These are phyloP conservation scores for Cryptus viduatorius DNA, from an alignment of 2,888 invertebrate genomes.

Conservation along the genomic window DNA sequence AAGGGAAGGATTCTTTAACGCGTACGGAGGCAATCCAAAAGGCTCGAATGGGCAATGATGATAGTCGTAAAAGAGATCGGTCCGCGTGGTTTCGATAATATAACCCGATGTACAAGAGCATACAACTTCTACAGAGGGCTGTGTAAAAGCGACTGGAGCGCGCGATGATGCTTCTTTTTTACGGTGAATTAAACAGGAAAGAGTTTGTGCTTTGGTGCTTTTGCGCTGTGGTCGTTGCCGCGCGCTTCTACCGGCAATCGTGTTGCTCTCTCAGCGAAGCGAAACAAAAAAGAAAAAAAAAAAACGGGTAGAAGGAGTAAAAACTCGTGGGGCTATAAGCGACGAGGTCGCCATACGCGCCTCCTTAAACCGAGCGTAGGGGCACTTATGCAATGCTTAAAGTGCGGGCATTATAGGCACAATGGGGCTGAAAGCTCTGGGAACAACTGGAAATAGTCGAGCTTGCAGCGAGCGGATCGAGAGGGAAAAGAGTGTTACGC, in stretches of 20 bases:
- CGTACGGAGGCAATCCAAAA: conserved; percentile 34
- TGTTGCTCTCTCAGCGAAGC: not conserved
- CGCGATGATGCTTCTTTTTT: conserved; percentile 66
- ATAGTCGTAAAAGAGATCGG: conserved; percentile 60
- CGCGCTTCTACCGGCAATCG: conserved; percentile 29
- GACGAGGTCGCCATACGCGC: conserved; percentile 63
- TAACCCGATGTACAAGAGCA: conserved; percentile 55
- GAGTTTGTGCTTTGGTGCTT: conserved; percentile 62
- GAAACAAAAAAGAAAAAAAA: conserved; percentile 1
- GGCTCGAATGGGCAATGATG: conserved; percentile 50
- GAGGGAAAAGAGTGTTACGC: conserved; percentile 38
- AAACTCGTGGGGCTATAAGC: conserved; percentile 44
- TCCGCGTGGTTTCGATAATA: conserved; percentile 59
- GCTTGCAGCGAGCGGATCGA: conserved; percentile 47
- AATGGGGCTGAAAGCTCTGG: conserved; percentile 72
- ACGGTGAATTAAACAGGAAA: conserved; percentile 76
- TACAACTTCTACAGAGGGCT: conserved; percentile 17
- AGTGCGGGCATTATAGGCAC: conserved; percentile 75
- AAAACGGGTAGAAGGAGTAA: conserved; percentile 29
- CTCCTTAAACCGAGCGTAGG: conserved; percentile 71
- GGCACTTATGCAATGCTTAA: conserved; percentile 75
- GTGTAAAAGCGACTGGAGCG: not conserved
- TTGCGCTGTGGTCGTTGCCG: conserved; percentile 19
- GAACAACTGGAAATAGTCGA: conserved; percentile 39
- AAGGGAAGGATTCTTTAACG: conserved; percentile 5